Percentiles rank a stretch among this genome's conserved stretches.
Conservation (phyloP, 2,113 vertebrate species). For the Osmerus eperlanus region DNA sequence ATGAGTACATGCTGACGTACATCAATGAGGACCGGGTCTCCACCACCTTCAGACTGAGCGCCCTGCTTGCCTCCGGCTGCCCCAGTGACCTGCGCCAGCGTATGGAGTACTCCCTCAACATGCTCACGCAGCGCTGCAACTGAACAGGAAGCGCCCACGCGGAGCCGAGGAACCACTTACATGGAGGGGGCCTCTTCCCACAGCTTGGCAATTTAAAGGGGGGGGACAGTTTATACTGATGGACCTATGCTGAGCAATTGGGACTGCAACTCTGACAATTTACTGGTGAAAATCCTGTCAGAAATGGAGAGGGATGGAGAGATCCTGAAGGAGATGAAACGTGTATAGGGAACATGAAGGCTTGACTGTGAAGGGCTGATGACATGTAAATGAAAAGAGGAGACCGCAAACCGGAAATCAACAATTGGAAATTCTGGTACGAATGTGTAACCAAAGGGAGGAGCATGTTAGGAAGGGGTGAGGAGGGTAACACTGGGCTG, state of each 20-base stretch:
- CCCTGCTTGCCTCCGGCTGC: conserved; percentile 85
- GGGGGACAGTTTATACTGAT: conserved; percentile 14
- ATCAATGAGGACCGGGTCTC: conserved; percentile 95
- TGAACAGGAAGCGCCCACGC: conserved; percentile 56
- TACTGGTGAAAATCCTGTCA: conserved; percentile 31
- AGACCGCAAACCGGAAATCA: conserved; percentile 26
- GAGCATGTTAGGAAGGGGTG: conserved; percentile 33
- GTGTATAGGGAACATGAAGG: conserved; percentile 47
- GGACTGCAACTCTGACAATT: conserved; percentile 36
- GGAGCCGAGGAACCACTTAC: not conserved
- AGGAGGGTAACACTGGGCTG: conserved; percentile 76
- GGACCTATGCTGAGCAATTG: conserved; percentile 29
- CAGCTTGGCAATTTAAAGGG: conserved; percentile 28
- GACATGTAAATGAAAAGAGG: conserved; percentile 49
- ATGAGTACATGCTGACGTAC: conserved; percentile 93
- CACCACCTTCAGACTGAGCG: conserved; percentile 84
- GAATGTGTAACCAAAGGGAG: conserved; percentile 60
- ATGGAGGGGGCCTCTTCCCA: conserved; percentile 14
- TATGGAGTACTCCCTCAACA: conserved; percentile 94
- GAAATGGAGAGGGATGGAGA: conserved; percentile 10
- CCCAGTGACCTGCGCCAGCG: conserved; percentile 83
- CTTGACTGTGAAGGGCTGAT: conserved; percentile 68
- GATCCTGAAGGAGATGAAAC: conserved; percentile 30
- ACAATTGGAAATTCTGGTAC: conserved; percentile 75
- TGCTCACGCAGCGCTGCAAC: conserved; percentile 92